phyloP scores from a whole-genome alignment of 2,113 vertebrate species.

The Poeciliopsis retropinna region DNA sequence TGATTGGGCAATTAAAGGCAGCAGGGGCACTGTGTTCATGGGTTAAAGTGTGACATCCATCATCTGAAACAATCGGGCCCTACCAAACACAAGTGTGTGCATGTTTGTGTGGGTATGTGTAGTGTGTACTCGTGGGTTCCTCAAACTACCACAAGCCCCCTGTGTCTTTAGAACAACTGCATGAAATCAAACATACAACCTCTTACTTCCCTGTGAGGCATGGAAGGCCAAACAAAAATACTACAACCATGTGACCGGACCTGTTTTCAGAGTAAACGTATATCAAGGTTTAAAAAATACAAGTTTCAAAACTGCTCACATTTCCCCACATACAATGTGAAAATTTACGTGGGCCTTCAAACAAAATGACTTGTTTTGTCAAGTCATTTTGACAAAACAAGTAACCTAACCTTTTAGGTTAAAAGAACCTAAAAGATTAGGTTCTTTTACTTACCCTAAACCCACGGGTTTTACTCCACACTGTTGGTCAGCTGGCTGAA shows the following conservation, averaged over 20 bases:
- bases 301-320: not conserved
- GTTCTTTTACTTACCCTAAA: no score
- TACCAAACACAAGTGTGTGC: constrained; percentile 49
- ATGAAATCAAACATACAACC: constrained; percentile 73
- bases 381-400: no score
- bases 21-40: constrained; percentile 73
- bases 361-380: no score
- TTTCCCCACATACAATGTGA: not conserved
- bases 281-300: constrained; percentile 6
- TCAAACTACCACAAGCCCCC: constrained; percentile 58
- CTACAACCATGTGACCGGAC: constrained; percentile 57
- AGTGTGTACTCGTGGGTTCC: constrained; percentile 38
- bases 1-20: constrained; percentile 81
- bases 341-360: no score
- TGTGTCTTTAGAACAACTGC: constrained; percentile 69
- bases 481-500: not conserved
- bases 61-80: constrained; percentile 74
- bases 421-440: no score
- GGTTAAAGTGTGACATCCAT: constrained; percentile 77
- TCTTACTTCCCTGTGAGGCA: constrained; percentile 62
- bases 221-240: constrained; percentile 44
- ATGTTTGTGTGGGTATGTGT: constrained; percentile 22
- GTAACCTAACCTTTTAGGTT: no score
- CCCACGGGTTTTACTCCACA: not conserved
- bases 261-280: not conserved